Conservation (phyloP, 2,113 vertebrate species). For the Brachypteracias leptosomus region DNA sequence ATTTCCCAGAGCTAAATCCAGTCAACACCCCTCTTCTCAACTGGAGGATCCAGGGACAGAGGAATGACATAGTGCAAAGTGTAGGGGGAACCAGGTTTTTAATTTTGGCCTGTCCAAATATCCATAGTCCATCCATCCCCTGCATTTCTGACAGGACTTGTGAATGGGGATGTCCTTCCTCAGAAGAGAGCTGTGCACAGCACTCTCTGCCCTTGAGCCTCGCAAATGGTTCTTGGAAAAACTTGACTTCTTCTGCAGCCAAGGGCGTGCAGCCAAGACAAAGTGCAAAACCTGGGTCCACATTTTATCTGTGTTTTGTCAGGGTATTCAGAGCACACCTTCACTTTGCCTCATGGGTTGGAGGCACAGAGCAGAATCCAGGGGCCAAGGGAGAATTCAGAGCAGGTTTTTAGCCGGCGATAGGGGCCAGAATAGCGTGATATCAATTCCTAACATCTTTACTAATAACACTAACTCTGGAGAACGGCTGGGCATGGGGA, state of each 20-base stretch:
- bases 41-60: background rate
- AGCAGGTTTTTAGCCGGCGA: background rate
- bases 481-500: background rate
- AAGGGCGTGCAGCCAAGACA: background rate
- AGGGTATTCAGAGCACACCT: background rate
- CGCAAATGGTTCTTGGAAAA: background rate
- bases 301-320: background rate
- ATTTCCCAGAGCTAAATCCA: background rate
- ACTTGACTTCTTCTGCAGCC: background rate
- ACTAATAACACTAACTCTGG: slow-evolving; percentile 17
- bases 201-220: fast-evolving
- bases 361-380: background rate
- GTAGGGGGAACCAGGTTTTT: background rate
- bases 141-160: background rate
- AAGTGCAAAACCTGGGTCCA: background rate
- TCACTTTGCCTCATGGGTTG: background rate
- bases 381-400: background rate
- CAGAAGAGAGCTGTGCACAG: background rate
- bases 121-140: background rate
- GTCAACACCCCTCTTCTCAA: background rate
- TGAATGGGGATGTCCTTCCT: background rate
- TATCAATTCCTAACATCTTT: background rate
- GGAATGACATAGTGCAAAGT: background rate
- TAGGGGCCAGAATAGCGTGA: background rate
- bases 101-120: background rate